Percentiles rank a stretch among this genome's conserved stretches.
Evolutionary conservation across 2,888 invertebrate genomes (phyloP).

Genomic region (Apeira syringaria): DNA sequence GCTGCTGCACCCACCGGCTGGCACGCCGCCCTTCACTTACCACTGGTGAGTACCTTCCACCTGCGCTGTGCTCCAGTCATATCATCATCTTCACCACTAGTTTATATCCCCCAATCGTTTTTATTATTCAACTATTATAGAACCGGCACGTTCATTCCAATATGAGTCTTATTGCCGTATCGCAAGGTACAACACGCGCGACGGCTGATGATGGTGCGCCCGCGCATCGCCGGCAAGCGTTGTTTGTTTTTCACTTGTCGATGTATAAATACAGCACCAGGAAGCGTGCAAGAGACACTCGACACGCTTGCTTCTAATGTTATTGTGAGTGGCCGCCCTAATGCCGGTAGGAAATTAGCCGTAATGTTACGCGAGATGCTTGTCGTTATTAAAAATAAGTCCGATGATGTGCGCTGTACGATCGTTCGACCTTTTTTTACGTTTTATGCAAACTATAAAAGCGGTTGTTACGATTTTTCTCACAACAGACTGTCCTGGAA

Average conservation of each 20-base stretch:
- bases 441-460: conserved; percentile 10
- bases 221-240: conserved; percentile 53
- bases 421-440: conserved; percentile 11
- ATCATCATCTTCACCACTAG: conserved; percentile 1
- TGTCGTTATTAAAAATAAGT: conserved; percentile 27
- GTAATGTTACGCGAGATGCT: conserved; percentile 23
- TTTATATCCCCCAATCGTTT: conserved; percentile 8
- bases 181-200: conserved; percentile 30
- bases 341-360: conserved; percentile 24
- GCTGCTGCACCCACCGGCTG: conserved; percentile 55
- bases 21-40: conserved; percentile 69
- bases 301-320: conserved; percentile 50
- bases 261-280: conserved; percentile 77
- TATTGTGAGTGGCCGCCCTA: conserved; percentile 36
- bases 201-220: conserved; percentile 24
- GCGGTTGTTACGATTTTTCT: conserved; percentile 4
- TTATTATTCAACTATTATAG: conserved; percentile 24
- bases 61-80: conserved; percentile 1
- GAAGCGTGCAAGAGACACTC: conserved; percentile 60
- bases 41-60: conserved; percentile 52
- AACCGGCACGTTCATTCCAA: conserved; percentile 9
- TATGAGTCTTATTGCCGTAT: conserved; percentile 33
- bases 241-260: conserved; percentile 78
- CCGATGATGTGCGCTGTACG: conserved; percentile 16
- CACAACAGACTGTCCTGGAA: conserved; percentile 6